Evolutionary conservation across 2,113 vertebrate genomes (phyloP).

Genomic region (Aramus guarauna): DNA sequence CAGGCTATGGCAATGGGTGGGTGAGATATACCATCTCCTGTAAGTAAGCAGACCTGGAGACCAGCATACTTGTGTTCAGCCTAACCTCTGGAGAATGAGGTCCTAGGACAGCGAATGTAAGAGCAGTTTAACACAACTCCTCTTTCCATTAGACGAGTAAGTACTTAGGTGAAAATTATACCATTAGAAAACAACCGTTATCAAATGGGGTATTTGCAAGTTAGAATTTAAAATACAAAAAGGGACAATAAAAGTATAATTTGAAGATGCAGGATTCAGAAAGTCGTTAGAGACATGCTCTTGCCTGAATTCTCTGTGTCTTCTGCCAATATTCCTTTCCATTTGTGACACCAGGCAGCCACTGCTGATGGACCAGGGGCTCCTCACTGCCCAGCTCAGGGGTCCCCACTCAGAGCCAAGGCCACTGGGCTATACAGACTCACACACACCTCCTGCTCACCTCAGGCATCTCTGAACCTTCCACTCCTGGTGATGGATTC

Average conservation of each 20-base stretch:
- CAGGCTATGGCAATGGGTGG: neutral
- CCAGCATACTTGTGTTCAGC: neutral
- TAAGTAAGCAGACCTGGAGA: neutral
- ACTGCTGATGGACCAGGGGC: accelerated
- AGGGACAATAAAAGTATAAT: neutral
- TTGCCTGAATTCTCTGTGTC: neutral
- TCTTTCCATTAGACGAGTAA: neutral
- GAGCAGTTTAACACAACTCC: neutral
- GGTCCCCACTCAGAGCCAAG: neutral
- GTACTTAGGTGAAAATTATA: neutral
- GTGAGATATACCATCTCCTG: neutral
- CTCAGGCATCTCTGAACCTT: neutral
- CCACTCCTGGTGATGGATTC: neutral
- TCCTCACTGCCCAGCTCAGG: accelerated
- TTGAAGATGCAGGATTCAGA: neutral
- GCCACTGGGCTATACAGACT: neutral
- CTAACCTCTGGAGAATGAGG: neutral
- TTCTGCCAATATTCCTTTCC: neutral
- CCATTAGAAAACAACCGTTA: neutral
- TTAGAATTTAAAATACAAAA: neutral
- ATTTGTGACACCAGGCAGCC: neutral
- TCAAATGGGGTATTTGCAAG: neutral
- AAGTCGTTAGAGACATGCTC: neutral
- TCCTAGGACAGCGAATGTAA: neutral
- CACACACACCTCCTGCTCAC: neutral